Conservation (phyloP, 64 coral and sea anemone species). For the Trachythela sp. region DNA sequence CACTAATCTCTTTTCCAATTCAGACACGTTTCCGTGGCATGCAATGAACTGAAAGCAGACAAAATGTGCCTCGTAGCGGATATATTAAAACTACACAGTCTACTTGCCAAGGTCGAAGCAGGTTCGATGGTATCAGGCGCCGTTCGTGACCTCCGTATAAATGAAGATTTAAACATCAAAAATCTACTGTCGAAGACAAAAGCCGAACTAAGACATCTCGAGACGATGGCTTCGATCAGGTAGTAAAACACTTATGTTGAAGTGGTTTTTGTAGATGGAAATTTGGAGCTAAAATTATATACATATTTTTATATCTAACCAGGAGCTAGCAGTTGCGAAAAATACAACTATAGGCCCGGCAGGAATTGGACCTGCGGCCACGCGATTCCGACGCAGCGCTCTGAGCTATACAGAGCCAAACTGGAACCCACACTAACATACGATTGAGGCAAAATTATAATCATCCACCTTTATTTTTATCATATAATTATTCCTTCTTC, state of each 20-base stretch:
- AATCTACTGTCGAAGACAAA: neutral
- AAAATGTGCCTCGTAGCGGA: constrained; percentile 42
- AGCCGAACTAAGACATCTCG: neutral
- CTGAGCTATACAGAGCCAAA: too few species aligned
- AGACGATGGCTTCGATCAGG: neutral
- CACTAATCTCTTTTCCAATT: neutral
- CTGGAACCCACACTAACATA: too few species aligned
- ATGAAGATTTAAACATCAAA: neutral
- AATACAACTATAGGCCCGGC: too few species aligned
- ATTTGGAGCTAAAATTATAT: too few species aligned
- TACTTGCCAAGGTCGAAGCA: neutral
- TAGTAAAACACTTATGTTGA: neutral
- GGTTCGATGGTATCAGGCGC: neutral
- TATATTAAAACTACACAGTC: constrained; percentile 30
- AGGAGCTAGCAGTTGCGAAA: too few species aligned
- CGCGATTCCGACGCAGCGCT: too few species aligned
- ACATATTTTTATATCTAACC: too few species aligned
- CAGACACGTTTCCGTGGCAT: constrained; percentile 26
- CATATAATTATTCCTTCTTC: too few species aligned
- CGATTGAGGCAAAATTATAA: too few species aligned
- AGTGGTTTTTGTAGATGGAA: too few species aligned
- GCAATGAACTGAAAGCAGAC: constrained; percentile 1
- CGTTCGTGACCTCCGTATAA: neutral
- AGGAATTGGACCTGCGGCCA: too few species aligned
- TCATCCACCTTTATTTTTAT: too few species aligned